Evolutionary conservation across 2,797 vertebrate genomes (phyloP), one percentile per base, ranked within the genome.

Genomic region (Poecilia wingei): DNA sequence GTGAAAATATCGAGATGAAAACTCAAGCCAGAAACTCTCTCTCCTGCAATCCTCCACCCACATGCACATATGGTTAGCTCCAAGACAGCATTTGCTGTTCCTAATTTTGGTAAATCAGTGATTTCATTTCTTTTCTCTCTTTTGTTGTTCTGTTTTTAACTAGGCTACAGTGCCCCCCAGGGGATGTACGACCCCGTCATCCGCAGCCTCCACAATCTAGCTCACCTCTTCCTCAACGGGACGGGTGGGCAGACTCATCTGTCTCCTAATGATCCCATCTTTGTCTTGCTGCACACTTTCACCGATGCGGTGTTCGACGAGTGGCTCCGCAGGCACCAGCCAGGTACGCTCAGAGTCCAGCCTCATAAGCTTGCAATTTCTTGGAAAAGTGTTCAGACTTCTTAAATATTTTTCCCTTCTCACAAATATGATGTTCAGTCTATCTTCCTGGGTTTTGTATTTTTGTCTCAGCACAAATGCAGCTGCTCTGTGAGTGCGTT

Each of bases 201-300:
- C 75, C 95, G 97, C 84, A 99, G 97, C 83, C 97, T 99, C 87
- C 98, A 99, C 93, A 99, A 99, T 85, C 86, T 99, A 92, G 98
- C 98, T 88, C 98, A 99, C 91, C 96, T 99, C 33, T 99, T 98
- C 92, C 93, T 99, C 81, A 99, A 99, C 9, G 98, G 98, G 72
- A 99, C 98, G 0, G 98, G 98, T 1, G 97, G 98, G 12, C 97
- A 99, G 94, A 99, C 98, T 3, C 97, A 99, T 88, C 91, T 99
- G 85, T 99, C 98, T n/a, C 97, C 97, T 46, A 99, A 99, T 41
- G 98, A 99, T 84, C 98, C 97, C 80, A 96, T 99, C 91, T 99
- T 99, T 87, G 96, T 99, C 51, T 93, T 99, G 83, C 94, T 99
- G 85, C 98, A 99, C 91, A 97, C 97, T 0, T 99, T 98, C 92